phyloP scores from a whole-genome alignment of 2,113 vertebrate genomes.

The Aspiorhynchus laticeps region DNA sequence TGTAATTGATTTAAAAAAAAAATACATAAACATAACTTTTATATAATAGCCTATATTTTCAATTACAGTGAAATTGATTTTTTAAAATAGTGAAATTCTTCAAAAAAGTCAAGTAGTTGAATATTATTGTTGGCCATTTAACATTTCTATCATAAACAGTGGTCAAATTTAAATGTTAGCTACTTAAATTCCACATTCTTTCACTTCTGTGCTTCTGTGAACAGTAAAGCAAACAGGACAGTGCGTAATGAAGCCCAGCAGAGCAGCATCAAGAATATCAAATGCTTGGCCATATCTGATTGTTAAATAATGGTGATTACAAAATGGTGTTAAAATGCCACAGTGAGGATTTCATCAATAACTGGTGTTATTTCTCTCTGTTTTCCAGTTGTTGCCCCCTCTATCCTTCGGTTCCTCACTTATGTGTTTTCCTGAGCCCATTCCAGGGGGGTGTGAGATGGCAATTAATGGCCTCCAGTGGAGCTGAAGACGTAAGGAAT shows the following conservation, averaged over 20 bases:
- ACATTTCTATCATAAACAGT: not conserved
- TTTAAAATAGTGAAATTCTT: not conserved
- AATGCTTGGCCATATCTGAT: not conserved
- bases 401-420: slow-evolving; percentile 5
- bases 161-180: too few relatives aligned
- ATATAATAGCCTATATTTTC: not conserved
- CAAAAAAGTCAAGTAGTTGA: not conserved
- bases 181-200: too few relatives aligned
- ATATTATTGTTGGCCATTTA: not conserved
- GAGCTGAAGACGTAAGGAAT: slow-evolving; percentile 62
- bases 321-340: not conserved
- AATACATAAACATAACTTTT: too few relatives aligned
- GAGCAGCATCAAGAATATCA: not conserved
- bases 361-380: not conserved
- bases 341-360: not conserved
- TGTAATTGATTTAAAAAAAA: too few relatives aligned
- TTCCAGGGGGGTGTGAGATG: slow-evolving; percentile 65
- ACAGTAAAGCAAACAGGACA: not conserved
- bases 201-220: too few relatives aligned
- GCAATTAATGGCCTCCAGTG: slow-evolving; percentile 76
- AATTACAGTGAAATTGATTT: not conserved
- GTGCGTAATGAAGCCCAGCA: not conserved
- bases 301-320: not conserved
- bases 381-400: slow-evolving; percentile 33
- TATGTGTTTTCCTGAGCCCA: slow-evolving; percentile 47